phyloP scores from a whole-genome alignment of 92 coral and sea anemone species.

The Epizoanthus fatuus region DNA sequence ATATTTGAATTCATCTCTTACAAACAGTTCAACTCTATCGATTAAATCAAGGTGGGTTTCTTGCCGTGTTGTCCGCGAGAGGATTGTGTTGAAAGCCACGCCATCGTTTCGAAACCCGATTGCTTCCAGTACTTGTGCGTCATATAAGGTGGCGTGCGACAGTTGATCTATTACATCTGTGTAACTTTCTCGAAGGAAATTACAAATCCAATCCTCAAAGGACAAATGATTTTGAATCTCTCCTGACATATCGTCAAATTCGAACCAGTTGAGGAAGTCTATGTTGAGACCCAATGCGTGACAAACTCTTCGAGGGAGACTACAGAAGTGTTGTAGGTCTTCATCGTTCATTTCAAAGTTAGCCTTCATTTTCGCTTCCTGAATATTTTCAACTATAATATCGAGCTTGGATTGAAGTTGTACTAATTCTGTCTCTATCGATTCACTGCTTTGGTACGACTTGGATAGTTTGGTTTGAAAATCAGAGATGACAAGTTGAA shows the following conservation, averaged over 20 bases:
- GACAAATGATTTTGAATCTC: conserved; percentile 51
- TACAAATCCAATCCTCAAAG: conserved; percentile 46
- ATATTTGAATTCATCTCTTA: conserved; percentile 59
- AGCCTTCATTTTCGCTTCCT: conserved; percentile 12
- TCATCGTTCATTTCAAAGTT: conserved; percentile 13
- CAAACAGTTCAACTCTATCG: conserved; percentile 49
- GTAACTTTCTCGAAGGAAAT: conserved; percentile 33
- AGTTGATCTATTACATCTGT: not conserved
- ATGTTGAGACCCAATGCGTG: conserved; percentile 50
- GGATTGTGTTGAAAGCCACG: conserved; percentile 24
- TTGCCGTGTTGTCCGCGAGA: conserved; percentile 14
- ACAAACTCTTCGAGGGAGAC: conserved; percentile 36
- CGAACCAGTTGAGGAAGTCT: conserved; percentile 51
- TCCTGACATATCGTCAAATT: conserved; percentile 18
- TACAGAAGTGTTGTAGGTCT: not conserved
- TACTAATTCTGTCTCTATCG: not conserved
- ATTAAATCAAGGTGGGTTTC: conserved; percentile 27
- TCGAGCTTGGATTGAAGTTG: conserved; percentile 27
- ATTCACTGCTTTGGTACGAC: conserved; percentile 9
- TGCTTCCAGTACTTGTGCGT: not conserved
- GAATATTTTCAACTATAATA: not conserved
- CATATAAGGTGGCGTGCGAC: not conserved
- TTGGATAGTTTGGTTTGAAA: conserved; percentile 1
- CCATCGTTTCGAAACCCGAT: conserved; percentile 50
- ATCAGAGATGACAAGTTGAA: conserved; percentile 2